Percentiles rank a stretch among this genome's conserved stretches.
Evolutionary conservation across 2,797 vertebrate genomes (phyloP).

Genomic region (Gymnodraco acuticeps): DNA sequence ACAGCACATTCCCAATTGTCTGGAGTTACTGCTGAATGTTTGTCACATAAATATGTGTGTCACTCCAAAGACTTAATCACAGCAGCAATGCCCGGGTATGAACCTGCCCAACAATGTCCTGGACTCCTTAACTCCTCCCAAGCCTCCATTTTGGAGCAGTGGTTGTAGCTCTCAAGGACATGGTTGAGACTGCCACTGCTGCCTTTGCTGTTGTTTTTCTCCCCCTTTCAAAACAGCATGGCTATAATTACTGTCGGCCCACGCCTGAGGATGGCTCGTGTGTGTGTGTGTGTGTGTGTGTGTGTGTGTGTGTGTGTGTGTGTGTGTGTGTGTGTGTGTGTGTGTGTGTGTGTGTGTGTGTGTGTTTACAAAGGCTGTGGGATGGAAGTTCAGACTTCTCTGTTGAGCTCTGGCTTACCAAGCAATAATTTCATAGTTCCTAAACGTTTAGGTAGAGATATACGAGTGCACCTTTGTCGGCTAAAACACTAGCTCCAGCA

Average conservation of each 20-base stretch:
- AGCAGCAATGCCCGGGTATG: slow-evolving; percentile 51
- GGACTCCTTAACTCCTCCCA: slow-evolving; percentile 62
- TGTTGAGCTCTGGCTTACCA: slow-evolving; percentile 62
- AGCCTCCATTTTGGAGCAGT: slow-evolving; percentile 76
- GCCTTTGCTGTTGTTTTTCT: slow-evolving; percentile 78
- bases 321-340: background rate
- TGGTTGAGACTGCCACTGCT: slow-evolving; percentile 73
- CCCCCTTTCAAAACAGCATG: slow-evolving; percentile 78
- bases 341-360: slow-evolving; percentile 57
- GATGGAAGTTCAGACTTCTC: slow-evolving; percentile 62
- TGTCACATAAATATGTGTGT: slow-evolving; percentile 66
- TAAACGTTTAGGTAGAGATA: slow-evolving; percentile 56
- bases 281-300: slow-evolving; percentile 56
- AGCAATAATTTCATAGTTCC: slow-evolving; percentile 69
- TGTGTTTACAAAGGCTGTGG: slow-evolving; percentile 71
- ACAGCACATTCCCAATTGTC: slow-evolving; percentile 58
- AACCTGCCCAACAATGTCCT: slow-evolving; percentile 62
- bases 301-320: slow-evolving; percentile 63
- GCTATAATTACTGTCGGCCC: slow-evolving; percentile 85
- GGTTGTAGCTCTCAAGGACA: slow-evolving; percentile 72
- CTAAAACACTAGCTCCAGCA: slow-evolving; percentile 9
- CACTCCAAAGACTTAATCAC: slow-evolving; percentile 70
- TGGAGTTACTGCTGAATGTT: slow-evolving; percentile 65
- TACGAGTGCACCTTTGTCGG: slow-evolving; percentile 47
- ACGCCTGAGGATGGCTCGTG: slow-evolving; percentile 69